A percentile compares a stretch with the other conserved stretches of the same genome.
phyloP scores from a whole-genome alignment of 2,797 vertebrate genomes.

The Fratercula arctica region DNA sequence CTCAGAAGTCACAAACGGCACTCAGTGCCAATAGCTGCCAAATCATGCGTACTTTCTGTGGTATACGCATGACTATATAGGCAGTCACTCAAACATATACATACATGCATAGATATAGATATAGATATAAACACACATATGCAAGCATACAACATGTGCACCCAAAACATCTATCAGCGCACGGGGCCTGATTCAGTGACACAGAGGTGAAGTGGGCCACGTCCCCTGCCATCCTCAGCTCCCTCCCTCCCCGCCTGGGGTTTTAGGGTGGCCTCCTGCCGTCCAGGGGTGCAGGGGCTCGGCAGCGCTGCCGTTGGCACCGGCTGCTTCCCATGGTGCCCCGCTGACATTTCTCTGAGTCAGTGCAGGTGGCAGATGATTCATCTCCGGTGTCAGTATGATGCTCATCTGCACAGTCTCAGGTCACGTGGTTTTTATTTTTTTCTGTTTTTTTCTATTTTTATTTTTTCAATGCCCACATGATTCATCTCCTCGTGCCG shows the following conservation, averaged over 20 bases:
- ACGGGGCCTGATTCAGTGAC: neutral
- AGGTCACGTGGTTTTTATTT: neutral
- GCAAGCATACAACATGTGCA: rapidly evolving
- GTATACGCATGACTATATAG: rapidly evolving
- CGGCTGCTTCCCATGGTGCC: neutral
- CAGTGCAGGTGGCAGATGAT: conserved; percentile 67
- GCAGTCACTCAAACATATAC: neutral
- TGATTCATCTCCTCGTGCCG: conserved; percentile 52
- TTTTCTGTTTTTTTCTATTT: neutral
- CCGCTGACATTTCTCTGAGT: conserved; percentile 45
- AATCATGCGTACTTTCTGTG: rapidly evolving
- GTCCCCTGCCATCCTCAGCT: rapidly evolving
- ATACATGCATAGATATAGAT: rapidly evolving
- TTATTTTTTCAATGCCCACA: conserved; percentile 16
- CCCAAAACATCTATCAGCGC: neutral
- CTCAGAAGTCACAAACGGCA: neutral
- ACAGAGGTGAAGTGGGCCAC: neutral
- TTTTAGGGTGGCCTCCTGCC: rapidly evolving
- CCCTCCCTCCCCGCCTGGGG: neutral
- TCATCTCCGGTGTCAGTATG: conserved; percentile 34
- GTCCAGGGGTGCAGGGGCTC: rapidly evolving
- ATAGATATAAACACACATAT: rapidly evolving
- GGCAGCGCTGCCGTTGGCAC: neutral
- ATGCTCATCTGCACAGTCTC: conserved; percentile 53
- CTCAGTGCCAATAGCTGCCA: neutral